Conservation (phyloP, 2,888 invertebrate genomes). For the Tethea ocularis region DNA sequence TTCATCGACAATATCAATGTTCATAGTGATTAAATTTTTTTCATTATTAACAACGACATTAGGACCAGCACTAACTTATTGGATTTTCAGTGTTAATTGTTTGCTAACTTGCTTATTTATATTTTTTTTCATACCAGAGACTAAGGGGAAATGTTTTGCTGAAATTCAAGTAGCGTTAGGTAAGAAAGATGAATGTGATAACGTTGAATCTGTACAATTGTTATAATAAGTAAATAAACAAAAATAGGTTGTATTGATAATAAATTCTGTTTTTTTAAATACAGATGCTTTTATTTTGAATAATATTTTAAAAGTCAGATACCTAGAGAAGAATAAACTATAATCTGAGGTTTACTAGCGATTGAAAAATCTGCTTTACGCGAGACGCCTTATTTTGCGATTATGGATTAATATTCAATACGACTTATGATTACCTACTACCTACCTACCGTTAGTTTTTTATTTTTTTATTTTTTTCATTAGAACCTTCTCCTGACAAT, state of each 20-base stretch:
- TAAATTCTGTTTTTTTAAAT: not conserved
- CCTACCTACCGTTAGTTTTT: too few species aligned
- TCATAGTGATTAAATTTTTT: constrained; percentile 34
- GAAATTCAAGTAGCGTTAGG: constrained; percentile 32
- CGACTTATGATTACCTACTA: too few species aligned
- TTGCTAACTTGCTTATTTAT: constrained; percentile 25
- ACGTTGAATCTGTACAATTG: not conserved
- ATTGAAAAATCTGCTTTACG: too few species aligned
- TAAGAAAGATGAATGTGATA: not conserved
- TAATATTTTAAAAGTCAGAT: too few species aligned
- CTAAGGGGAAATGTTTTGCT: constrained; percentile 33
- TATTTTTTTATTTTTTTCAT: too few species aligned
- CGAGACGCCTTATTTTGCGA: too few species aligned
- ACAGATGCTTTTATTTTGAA: not conserved
- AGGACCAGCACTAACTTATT: constrained; percentile 33
- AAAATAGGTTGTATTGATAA: not conserved
- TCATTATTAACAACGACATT: constrained; percentile 21
- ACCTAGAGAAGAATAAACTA: too few species aligned
- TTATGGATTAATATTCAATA: too few species aligned
- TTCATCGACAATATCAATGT: constrained; percentile 19
- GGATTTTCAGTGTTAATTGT: constrained; percentile 24
- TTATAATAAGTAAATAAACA: not conserved
- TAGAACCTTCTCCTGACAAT: too few species aligned
- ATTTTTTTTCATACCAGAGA: constrained; percentile 34
- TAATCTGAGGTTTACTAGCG: too few species aligned